Conservation (phyloP, 2,888 invertebrate species). For the Cheilosia impressa region DNA sequence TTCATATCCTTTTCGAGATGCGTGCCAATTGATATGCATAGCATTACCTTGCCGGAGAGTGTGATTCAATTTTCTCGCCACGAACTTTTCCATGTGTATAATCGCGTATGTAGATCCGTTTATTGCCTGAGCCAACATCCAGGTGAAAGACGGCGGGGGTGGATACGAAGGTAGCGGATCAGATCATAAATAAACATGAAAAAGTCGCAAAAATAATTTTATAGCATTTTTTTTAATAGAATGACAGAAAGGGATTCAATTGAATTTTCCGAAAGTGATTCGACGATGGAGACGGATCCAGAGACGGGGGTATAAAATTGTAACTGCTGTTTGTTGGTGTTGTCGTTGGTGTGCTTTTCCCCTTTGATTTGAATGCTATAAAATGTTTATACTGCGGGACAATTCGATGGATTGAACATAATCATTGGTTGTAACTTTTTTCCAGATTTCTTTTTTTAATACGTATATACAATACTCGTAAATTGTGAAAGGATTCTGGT, state of each 20-base stretch:
- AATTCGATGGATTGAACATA: conserved; percentile 49
- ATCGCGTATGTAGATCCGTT: conserved; percentile 51
- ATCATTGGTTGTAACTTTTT: conserved; percentile 56
- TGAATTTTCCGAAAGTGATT: conserved; percentile 32
- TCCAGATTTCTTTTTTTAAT: conserved; percentile 10
- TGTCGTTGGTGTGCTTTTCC: conserved; percentile 17
- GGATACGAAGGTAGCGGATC: conserved; percentile 9
- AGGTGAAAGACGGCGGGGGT: not conserved
- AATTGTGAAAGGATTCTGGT: conserved; percentile 19
- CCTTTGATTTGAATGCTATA: conserved; percentile 29
- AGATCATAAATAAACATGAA: conserved; percentile 57
- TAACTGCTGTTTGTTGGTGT: not conserved
- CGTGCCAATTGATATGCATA: conserved; percentile 46
- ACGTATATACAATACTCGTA: not conserved
- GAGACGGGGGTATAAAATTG: conserved; percentile 10
- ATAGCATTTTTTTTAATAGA: conserved; percentile 54
- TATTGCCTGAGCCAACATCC: conserved; percentile 52
- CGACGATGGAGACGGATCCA: not conserved
- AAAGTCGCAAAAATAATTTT: conserved; percentile 68
- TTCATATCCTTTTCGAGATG: conserved; percentile 22
- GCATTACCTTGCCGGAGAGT: conserved; percentile 19
- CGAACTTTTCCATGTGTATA: conserved; percentile 33
- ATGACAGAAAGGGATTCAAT: conserved; percentile 43
- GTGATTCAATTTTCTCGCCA: conserved; percentile 43
- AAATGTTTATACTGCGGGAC: conserved; percentile 26